These are phyloP conservation scores for Stegastes partitus DNA, from an alignment of 2,113 vertebrate species.

Conservation along the genomic window DNA sequence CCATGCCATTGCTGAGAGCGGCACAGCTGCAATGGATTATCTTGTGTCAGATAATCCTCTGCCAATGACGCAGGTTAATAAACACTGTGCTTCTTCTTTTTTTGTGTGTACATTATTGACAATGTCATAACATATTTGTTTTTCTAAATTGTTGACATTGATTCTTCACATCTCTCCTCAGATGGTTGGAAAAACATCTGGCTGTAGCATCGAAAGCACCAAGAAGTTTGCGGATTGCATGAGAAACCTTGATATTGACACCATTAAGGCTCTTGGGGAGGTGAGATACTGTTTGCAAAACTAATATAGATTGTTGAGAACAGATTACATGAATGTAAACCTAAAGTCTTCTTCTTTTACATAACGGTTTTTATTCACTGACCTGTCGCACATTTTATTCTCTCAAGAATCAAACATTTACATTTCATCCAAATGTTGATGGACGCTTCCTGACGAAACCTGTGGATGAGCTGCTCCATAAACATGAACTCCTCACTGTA, in stretches of 20 bases:
- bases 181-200: conserved; percentile 75
- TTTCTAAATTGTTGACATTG: background rate
- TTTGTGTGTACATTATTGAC: background rate
- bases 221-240: conserved; percentile 78
- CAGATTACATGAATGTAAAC: too few relatives aligned
- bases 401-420: background rate
- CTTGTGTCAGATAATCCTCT: conserved; percentile 43
- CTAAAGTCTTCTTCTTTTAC: too few relatives aligned
- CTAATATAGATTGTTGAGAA: too few relatives aligned
- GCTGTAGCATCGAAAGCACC: conserved; percentile 79
- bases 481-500: conserved; percentile 52
- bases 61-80: conserved; percentile 40
- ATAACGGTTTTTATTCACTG: background rate
- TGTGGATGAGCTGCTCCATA: conserved; percentile 46
- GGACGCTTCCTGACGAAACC: conserved; percentile 64
- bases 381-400: conserved; percentile 5
- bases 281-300: conserved; percentile 35
- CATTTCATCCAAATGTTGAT: conserved; percentile 19
- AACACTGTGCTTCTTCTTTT: background rate
- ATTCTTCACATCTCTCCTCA: conserved; percentile 45
- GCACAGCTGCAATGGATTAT: conserved; percentile 72
- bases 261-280: conserved; percentile 17
- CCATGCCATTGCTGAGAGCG: conserved; percentile 89
- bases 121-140: background rate
- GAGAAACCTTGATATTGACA: conserved; percentile 66